Evolutionary conservation across 2,113 vertebrate genomes (phyloP), one percentile per base, ranked within the genome.

Genomic region (Ia io): DNA sequence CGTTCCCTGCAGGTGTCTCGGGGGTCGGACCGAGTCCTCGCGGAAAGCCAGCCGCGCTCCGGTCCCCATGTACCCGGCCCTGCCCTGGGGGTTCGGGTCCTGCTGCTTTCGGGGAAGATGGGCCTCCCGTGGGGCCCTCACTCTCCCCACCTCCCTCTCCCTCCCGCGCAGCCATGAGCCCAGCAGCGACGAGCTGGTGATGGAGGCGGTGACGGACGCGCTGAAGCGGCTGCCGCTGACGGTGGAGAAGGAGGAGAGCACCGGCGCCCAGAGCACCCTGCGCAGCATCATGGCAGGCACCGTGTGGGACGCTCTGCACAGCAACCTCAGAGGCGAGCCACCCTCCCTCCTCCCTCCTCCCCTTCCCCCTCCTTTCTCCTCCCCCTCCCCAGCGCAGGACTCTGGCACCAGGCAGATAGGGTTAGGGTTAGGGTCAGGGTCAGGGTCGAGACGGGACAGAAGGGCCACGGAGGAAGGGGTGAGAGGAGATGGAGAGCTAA

Each of bases 241-340:
- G 0, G 98, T 98, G 77, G 98, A 98, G 93, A 93, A 89, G 5
- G 94, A 95, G 32, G 74, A 88, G 5, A 0, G 1, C 2, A 1
- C n/a, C 0, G 37, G 25, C 3, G 2, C 32, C 0, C 84, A 53
- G 44, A 37, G 7, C 61, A 97, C 97, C 0, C 32, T 98, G 8
- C 88, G 35, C 61, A 5, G 9, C 40, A 61, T 98, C 40, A 47
- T 98, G 70, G 78, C 96, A 3, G 88, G 94, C 32, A 40, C 97
- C 25, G 37, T 94, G 1, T 98, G 98, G 98, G 92, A 95, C 76
- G 56, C 23, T 11, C 88, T 98, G 44, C 30, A 32, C 3, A 88
- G 79, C 49, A 47, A 13, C 1, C 1, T 53, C 42, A 37, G 94
- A 96, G 97, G 98, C 97, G 14, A 94, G 97, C 56, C 17, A 5